Percentiles rank a stretch among this genome's conserved stretches.
Evolutionary conservation across 2,888 invertebrate species (phyloP).

Genomic region (Cheilosia grossa): DNA sequence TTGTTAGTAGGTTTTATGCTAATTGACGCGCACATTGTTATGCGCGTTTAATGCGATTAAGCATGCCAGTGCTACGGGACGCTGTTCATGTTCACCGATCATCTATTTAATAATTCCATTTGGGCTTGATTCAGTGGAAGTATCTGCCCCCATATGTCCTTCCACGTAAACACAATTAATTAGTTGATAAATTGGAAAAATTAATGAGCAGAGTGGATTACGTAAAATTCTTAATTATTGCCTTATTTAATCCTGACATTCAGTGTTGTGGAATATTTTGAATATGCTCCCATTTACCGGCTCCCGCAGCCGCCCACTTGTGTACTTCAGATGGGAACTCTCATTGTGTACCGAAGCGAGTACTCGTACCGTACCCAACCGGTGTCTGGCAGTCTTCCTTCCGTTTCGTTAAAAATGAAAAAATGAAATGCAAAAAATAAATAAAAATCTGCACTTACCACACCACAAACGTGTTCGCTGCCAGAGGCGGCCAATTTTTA

Average conservation of each 20-base stretch:
- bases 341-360: slow-evolving; percentile 12
- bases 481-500: slow-evolving; percentile 69
- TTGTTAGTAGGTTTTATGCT: slow-evolving; percentile 50
- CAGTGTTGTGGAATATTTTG: slow-evolving; percentile 13
- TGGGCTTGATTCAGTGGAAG: slow-evolving; percentile 5
- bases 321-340: slow-evolving; percentile 9
- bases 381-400: slow-evolving; percentile 70
- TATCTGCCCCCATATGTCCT: not conserved
- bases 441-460: slow-evolving; percentile 40
- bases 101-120: slow-evolving; percentile 32
- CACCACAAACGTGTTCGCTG: slow-evolving; percentile 51
- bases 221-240: slow-evolving; percentile 65
- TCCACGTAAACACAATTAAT: slow-evolving; percentile 58
- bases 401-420: slow-evolving; percentile 48
- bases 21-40: slow-evolving; percentile 61
- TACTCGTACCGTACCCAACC: not conserved
- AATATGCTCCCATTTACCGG: too few relatives aligned
- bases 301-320: not conserved
- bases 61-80: slow-evolving; percentile 15
- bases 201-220: slow-evolving; percentile 71
- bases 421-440: slow-evolving; percentile 16
- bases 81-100: slow-evolving; percentile 2
- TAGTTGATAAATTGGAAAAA: slow-evolving; percentile 71
- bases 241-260: slow-evolving; percentile 19
- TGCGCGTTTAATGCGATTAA: slow-evolving; percentile 61